Evolutionary conservation across 2,888 invertebrate species (phyloP).

Genomic region (Lepidonotus clava): DNA sequence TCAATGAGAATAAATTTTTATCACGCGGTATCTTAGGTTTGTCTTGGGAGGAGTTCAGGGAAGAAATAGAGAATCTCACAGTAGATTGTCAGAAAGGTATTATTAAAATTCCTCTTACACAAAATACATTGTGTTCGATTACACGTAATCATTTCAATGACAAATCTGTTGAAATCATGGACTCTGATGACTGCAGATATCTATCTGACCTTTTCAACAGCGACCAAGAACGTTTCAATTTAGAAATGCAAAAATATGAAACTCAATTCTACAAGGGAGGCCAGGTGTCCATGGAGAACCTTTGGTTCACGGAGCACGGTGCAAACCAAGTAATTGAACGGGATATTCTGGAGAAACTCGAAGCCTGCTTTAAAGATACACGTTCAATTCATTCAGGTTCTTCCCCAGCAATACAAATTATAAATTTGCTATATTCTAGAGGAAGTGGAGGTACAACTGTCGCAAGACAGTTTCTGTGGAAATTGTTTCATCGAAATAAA

Average conservation of each 20-base stretch:
- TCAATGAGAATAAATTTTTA: not conserved
- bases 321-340: not conserved
- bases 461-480: not conserved
- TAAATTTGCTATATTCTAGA: not conserved
- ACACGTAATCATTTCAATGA: not conserved
- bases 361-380: not conserved
- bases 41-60: not conserved
- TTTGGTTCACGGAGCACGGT: not conserved
- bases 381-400: not conserved
- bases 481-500: not conserved
- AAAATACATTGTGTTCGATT: not conserved
- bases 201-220: too few species aligned
- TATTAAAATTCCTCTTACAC: not conserved
- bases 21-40: not conserved
- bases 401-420: not conserved
- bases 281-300: not conserved
- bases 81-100: not conserved
- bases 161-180: not conserved
- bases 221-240: too few species aligned
- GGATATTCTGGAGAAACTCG: not conserved
- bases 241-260: too few species aligned
- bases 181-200: too few species aligned
- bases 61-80: not conserved
- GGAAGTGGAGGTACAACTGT: conserved; percentile 4
- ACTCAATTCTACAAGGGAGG: too few species aligned